Base-by-base conservation (phyloP, 2,888 invertebrate species). In the Melanophora roralis region DNA sequence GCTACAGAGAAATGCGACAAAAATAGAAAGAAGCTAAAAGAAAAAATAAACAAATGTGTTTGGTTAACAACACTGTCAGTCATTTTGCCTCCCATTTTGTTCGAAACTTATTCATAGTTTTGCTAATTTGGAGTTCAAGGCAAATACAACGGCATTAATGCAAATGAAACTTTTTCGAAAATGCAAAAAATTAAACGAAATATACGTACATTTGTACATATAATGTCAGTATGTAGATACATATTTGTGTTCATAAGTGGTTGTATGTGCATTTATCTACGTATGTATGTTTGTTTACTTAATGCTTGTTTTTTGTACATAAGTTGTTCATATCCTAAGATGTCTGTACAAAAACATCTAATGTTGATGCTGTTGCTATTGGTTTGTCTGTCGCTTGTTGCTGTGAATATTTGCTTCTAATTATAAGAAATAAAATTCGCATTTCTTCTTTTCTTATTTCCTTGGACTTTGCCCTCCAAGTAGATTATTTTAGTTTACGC, bases 81-180 rank as follows among this genome's bases (percentile, higher is more conserved):
- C 45, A 71, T 60, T 60, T 49, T 21, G 27, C 32, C 60, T 40
- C 67, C 68, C 43, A n/a, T n/a, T n/a, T 49, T 32, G 6, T 51
- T 51, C 14, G 11, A 6, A 27, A 6, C 27, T 23, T 53, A 23
- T 36, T 21, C 36, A 47, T 34, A 67, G 38, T 67, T 59, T 67
- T 43, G 38, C 36, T 68, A 57, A 32, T 76, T 80, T 80, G 62
- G 76, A 80, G 80, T 80, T 80, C 80, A 80, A 80, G 80, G 80
- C 80, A 73, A 72, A 80, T 34, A 64, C 40, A 49, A 19, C 57
- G 64, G 59, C 72, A 68, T 80, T 62, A 59, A 51, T 64, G 38
- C 72, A 64, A 53, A 68, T 47, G 59, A 36, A 43, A 65, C 38
- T 21, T n/a, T n/a, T n/a, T n/a, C n/a, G n/a, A 27, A 27, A 27